Evolutionary conservation across 2,797 vertebrate genomes (phyloP), one percentile per base, ranked within the genome.

Genomic region (Takifugu rubripes): DNA sequence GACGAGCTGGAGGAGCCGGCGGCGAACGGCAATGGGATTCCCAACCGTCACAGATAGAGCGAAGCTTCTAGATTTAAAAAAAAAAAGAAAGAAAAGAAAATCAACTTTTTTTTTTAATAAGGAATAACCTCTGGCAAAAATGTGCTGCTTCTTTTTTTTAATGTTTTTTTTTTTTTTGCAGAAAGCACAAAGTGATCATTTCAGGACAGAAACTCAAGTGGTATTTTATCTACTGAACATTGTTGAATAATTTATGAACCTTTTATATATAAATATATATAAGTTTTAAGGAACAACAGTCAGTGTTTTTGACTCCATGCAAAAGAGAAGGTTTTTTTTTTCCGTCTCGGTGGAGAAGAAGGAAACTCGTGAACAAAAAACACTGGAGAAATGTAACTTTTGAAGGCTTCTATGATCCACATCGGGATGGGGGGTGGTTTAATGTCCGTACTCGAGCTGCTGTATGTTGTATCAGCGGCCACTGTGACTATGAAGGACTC

Each of bases 1-100:
- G 96, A 98, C 27, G 95, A 98, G 84, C 92, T 94, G 79, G 95
- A 96, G 80, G 95, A 96, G 84, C 91, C 94, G 71, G 90, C 92
- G 81, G 89, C 89, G 33, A 93, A 93, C 77, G 81, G 87, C 90
- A 93, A 93, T 68, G 91, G 91, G 87, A 91, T 92, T 79, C 91
- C 94, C 66, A 92, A 85, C 75, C 91, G 84, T 83, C 88, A 92
- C 92, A 94, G 92, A 95, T 90, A 94, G 90, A 93, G 91, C 46
- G 63, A 17, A 73, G 54, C 63, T 61, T 63, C 52, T 64, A 47
- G 47, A 84, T 64, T 52, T 25, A 27, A 70, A 84, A 54, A 79
- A 68, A 81, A 62, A 3, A 14, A 21, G 1, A 21, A 1, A n/a
- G n/a, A 21, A 21, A 75, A 76, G 76, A 33, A 33, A 33, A 33